These are phyloP conservation scores for Pristis pectinata DNA, from an alignment of 2,797 vertebrate genomes.

Conservation along the genomic window DNA sequence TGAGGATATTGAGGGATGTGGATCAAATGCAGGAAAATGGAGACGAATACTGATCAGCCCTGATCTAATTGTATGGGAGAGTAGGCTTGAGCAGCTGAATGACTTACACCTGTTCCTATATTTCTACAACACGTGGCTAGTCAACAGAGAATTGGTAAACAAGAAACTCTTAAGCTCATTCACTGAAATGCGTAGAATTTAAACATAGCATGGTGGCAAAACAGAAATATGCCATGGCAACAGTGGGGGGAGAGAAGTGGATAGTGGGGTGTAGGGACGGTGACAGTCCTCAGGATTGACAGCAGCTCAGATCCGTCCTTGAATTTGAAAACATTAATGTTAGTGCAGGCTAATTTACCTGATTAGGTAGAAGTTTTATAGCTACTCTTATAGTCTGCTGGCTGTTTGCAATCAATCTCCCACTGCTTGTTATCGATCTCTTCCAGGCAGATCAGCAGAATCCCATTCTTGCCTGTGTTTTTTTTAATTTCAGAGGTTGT, in stretches of 20 bases:
- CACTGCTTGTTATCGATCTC: constrained; percentile 43
- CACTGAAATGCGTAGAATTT: background rate
- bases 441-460: constrained; percentile 49
- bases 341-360: constrained; percentile 43
- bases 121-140: background rate
- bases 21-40: background rate
- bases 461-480: constrained; percentile 54
- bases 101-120: background rate
- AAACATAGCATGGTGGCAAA: no score
- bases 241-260: background rate
- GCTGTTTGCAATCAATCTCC: constrained; percentile 51
- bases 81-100: background rate
- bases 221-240: background rate
- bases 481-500: constrained; percentile 64
- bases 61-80: background rate
- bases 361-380: constrained; percentile 47
- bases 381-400: constrained; percentile 46
- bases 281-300: background rate
- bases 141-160: background rate
- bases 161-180: background rate
- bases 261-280: background rate
- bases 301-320: constrained; percentile 20
- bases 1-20: background rate
- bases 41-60: background rate
- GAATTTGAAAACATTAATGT: constrained; percentile 34